Base-by-base conservation (phyloP, 2,888 invertebrate genomes). In the Plagodis pulveraria region DNA sequence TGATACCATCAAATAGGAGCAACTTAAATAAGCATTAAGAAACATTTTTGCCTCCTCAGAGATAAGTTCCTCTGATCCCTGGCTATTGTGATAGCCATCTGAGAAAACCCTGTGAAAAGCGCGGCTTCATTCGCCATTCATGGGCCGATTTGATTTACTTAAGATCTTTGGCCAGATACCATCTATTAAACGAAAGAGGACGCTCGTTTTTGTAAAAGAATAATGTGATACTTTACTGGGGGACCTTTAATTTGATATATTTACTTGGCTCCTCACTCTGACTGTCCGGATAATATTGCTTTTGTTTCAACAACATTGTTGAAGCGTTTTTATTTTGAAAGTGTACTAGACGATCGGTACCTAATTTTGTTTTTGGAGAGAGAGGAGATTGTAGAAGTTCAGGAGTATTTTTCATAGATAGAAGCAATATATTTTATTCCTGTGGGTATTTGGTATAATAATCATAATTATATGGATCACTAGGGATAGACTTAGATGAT, bases 141-240 rank as follows among this genome's bases (percentile, higher is more conserved):
- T 87, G 86, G 89, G 86, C 89, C 81, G 90, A 91, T 92, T 92
- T 92, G 92, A 92, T 92, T 92, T 92, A 92, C 92, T 91, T 91
- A 91, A 92, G 91, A 90, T 91, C 90, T 81, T 80, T 73, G 80
- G 72, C 77, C 77, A 85, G 90, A 91, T 91, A 91, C 89, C 82
- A 84, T 88, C 87, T 89, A 87, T 91, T 89, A 90, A 90, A 84
- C 81, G 87, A 88, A 81, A 65, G 56, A 59, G 71, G 81, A 79
- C 77, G 77, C 73, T 75, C 81, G 80, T 81, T 84, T 84, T 79
- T 82, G 78, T 78, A 78, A 81, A 82, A 80, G 84, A 83, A 80
- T 81, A 80, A 83, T 81, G 73, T 67, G 74, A 74, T 77, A 70
- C 68, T 61, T 47, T 66, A 53, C 49, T 50, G 43, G 46, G 50